A percentile compares a stretch with the other conserved stretches of the same genome.
These are phyloP conservation scores for Actinia equina DNA, from an alignment of 64 coral and sea anemone genomes.

Conservation along the genomic window DNA sequence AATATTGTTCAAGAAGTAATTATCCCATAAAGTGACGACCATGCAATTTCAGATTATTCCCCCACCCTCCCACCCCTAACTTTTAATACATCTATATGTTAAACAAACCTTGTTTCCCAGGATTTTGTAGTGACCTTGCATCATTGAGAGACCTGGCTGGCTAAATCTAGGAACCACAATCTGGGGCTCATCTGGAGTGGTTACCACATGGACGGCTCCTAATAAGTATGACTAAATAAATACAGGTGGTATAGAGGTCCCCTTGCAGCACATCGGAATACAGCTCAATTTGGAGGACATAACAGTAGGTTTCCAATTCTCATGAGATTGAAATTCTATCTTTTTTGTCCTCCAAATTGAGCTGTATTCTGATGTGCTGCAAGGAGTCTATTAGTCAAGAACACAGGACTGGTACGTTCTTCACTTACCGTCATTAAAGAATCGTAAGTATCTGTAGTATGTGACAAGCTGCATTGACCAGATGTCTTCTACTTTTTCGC, in stretches of 20 bases:
- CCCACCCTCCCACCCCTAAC: no score
- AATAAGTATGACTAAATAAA: background rate
- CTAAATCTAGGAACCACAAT: slow-evolving; percentile 60
- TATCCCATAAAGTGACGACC: no score
- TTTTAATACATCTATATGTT: no score
- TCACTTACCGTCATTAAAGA: slow-evolving; percentile 79
- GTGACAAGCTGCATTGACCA: slow-evolving; percentile 74
- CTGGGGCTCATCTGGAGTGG: slow-evolving; percentile 64
- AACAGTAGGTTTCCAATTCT: no score
- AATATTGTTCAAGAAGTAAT: no score
- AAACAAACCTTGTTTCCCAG: slow-evolving; percentile 63
- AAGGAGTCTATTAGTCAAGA: background rate
- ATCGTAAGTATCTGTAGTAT: slow-evolving; percentile 95
- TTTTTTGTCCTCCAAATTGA: no score
- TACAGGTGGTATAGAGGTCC: no score
- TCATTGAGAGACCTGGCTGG: slow-evolving; percentile 42
- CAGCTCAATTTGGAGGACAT: no score
- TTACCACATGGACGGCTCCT: slow-evolving; percentile 57
- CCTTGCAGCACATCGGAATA: no score
- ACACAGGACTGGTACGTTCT: background rate
- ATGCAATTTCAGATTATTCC: no score
- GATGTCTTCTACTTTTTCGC: slow-evolving; percentile 56
- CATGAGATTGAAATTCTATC: no score
- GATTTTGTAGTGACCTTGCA: slow-evolving; percentile 63
- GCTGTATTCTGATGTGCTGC: no score